Evolutionary conservation across 2,113 vertebrate species (phyloP).

Genomic region (Rallus limicola): DNA sequence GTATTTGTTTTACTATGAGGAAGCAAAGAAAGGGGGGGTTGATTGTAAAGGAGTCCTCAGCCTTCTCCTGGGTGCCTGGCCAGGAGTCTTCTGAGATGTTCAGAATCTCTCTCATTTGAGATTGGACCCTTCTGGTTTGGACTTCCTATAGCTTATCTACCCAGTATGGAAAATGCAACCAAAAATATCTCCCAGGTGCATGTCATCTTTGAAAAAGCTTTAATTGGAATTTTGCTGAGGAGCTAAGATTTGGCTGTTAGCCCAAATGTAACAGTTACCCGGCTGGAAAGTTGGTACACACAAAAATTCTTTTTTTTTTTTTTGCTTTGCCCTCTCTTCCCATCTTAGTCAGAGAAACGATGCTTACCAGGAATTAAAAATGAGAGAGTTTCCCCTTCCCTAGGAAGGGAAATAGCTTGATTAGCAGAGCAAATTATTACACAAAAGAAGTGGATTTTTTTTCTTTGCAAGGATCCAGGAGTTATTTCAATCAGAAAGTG

Average conservation of each 20-base stretch:
- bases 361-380: background rate
- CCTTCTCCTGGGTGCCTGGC: background rate
- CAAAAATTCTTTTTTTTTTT: background rate
- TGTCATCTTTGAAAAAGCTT: background rate
- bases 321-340: background rate
- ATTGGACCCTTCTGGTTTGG: background rate
- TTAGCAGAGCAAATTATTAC: conserved; percentile 31
- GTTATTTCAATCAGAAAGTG: conserved; percentile 49
- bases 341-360: background rate
- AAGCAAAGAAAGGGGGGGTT: background rate
- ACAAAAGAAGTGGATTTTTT: background rate
- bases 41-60: background rate
- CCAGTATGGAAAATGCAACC: background rate
- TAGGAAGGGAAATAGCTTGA: background rate
- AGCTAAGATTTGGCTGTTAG: background rate
- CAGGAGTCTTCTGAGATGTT: background rate
- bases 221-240: background rate
- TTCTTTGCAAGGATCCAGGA: background rate
- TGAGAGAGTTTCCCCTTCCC: background rate
- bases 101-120: background rate
- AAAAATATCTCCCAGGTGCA: background rate
- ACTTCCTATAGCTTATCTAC: background rate
- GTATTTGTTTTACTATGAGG: background rate
- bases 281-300: background rate
- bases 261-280: background rate